A percentile compares a stretch with the other conserved stretches of the same genome.
These are phyloP conservation scores for Hypena proboscidalis DNA, from an alignment of 2,888 invertebrate species.

Conservation along the genomic window DNA sequence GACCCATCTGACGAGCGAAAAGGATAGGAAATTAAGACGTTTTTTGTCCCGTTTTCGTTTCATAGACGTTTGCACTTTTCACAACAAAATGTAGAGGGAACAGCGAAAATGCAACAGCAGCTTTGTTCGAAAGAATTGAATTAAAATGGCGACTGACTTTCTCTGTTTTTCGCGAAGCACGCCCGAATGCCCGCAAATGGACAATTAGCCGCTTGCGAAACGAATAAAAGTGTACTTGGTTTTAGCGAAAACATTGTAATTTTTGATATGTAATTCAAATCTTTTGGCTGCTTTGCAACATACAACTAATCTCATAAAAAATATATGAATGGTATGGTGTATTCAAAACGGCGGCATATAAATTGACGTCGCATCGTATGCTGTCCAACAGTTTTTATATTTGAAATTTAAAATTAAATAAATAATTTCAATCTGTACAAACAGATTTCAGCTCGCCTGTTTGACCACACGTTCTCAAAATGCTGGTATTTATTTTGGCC, in stretches of 20 bases:
- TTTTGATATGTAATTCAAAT: conserved; percentile 31
- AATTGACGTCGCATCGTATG: no score
- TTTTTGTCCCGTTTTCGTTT: conserved; percentile 68
- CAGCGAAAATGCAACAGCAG: conserved; percentile 71
- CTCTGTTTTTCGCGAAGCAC: conserved; percentile 73
- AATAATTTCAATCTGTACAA: no score
- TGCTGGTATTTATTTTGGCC: no score
- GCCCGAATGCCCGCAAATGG: conserved; percentile 79
- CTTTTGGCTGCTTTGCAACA: no score
- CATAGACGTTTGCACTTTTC: conserved; percentile 69
- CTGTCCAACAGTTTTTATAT: no score
- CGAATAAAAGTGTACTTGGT: conserved; percentile 49
- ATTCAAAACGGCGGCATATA: no score
- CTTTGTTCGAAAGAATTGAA: conserved; percentile 80
- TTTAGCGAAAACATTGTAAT: conserved; percentile 58
- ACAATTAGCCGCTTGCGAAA: conserved; percentile 68
- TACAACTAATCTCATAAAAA: no score
- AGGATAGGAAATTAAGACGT: conserved; percentile 70
- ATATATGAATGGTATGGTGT: no score
- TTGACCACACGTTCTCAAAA: no score
- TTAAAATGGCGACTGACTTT: conserved; percentile 76
- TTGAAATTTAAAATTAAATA: no score
- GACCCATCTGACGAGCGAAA: conserved; percentile 50
- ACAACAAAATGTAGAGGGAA: conserved; percentile 61
- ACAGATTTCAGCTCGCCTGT: no score